Conservation (phyloP, 2,113 vertebrate genomes). For the Ranitomeya variabilis region DNA sequence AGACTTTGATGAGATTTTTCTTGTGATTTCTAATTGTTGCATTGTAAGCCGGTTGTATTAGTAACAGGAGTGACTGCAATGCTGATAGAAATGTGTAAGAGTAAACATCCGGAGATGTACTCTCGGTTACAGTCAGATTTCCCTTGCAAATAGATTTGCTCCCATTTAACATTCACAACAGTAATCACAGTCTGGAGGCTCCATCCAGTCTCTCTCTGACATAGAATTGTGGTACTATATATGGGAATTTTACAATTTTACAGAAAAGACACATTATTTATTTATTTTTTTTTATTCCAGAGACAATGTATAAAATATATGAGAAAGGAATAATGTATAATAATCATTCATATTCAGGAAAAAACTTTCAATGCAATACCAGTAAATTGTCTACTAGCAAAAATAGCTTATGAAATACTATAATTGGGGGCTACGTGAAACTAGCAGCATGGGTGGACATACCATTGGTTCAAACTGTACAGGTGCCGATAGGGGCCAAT, state of each 20-base stretch:
- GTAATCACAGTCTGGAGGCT: conserved; percentile 37
- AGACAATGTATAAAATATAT: not conserved
- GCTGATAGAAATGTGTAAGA: conserved; percentile 34
- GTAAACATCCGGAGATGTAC: conserved; percentile 37
- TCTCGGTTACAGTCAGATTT: conserved; percentile 44
- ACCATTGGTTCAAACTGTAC: too few species aligned
- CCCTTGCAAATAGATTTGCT: conserved; percentile 47
- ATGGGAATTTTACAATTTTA: not conserved
- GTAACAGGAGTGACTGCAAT: conserved; percentile 13
- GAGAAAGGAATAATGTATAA: not conserved
- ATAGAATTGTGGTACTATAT: not conserved
- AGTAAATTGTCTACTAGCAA: not conserved
- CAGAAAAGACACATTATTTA: not conserved
- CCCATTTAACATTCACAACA: conserved; percentile 43
- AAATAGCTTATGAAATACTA: not conserved
- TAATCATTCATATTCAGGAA: not conserved
- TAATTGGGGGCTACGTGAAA: not conserved
- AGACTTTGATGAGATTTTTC: conserved; percentile 7
- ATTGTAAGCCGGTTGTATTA: conserved; percentile 1
- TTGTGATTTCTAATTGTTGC: conserved; percentile 36
- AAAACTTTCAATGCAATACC: not conserved
- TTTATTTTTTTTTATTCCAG: not conserved
- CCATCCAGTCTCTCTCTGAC: not conserved
- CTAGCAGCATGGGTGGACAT: too few species aligned
- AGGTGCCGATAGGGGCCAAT: too few species aligned